Percentiles rank a stretch among this genome's conserved stretches.
Evolutionary conservation across 2,113 vertebrate genomes (phyloP).

Genomic region (Anoplopoma fimbria): DNA sequence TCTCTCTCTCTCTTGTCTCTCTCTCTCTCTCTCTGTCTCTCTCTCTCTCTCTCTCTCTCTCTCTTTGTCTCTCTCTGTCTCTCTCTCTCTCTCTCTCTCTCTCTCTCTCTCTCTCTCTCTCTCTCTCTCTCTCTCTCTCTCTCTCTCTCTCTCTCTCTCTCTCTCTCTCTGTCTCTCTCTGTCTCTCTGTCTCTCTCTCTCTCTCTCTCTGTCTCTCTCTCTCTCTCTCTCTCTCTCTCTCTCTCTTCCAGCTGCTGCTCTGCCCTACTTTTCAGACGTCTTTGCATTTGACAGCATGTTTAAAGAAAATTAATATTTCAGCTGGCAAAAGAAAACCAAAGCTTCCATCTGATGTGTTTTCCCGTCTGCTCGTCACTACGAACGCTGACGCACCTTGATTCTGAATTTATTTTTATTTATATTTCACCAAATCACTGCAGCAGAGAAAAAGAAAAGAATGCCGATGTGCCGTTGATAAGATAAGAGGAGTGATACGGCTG

Average conservation of each 20-base stretch:
- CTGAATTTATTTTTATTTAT: not conserved
- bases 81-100: slow-evolving; percentile 16
- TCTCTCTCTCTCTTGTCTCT: not conserved
- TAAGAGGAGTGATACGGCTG: slow-evolving; percentile 55
- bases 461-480: slow-evolving; percentile 32
- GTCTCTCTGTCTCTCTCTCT: slow-evolving; percentile 3
- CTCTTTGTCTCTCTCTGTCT: no score
- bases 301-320: slow-evolving; percentile 77
- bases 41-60: not conserved
- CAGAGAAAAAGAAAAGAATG: not conserved
- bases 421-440: slow-evolving; percentile 1
- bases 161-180: not conserved
- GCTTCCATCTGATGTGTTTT: slow-evolving; percentile 55
- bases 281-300: slow-evolving; percentile 71
- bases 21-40: slow-evolving; percentile 14
- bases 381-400: not conserved
- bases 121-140: not conserved
- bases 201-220: not conserved
- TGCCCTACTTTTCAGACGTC: slow-evolving; percentile 72
- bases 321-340: slow-evolving; percentile 44
- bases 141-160: not conserved
- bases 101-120: not conserved
- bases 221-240: slow-evolving; percentile 13
- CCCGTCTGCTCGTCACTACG: no score
- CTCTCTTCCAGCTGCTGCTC: slow-evolving; percentile 35